Evolutionary conservation across 2,113 vertebrate species (phyloP), one percentile per base, ranked within the genome.

Genomic region (Hirundichthys speculiger): DNA sequence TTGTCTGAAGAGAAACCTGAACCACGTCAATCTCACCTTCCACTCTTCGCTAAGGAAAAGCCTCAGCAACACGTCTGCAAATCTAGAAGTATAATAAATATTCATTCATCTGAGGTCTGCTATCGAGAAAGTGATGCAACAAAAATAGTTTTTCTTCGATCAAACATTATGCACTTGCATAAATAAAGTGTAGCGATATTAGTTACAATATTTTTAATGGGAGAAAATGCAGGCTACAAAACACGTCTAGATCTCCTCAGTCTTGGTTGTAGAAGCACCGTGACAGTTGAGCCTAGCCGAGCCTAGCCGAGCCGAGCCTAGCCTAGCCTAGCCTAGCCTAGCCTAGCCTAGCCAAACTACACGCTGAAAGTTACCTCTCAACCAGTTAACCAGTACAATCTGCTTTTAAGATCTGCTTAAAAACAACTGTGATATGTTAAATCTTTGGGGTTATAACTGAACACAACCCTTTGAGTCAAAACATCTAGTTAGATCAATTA

Each of bases 31-130:
- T n/a, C n/a, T n/a, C n/a, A n/a, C n/a, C n/a, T n/a, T n/a, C n/a
- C n/a, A n/a, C 21, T 57, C 38, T 22, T 6, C 25, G 25, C 3
- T 6, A 27, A 27, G 25, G 61, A 59, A 41, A 53, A 46, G 39
- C 59, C 45, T 75, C 68, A 61, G 81, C 87, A 20, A 47, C n/a
- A 7, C 30, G 30, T 10, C 11, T 34, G 30, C 7, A 34, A 34
- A 34, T 34, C 30, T 10, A 34, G 62, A 65, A 30, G 39, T 63
- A 69, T 86, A 86, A 90, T 86, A 92, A 90, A 90, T 90, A 90
- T 89, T 91, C 82, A 90, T 83, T 87, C 61, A 89, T 82, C 80
- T 88, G 45, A 75, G 66, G 58, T 82, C 81, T 64, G 76, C 77
- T 81, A 69, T 58, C 82, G 70, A 78, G 52, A 83, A 88, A 89